Evolutionary conservation across 2,113 vertebrate genomes (phyloP).

Genomic region (Corydoras sp.): DNA sequence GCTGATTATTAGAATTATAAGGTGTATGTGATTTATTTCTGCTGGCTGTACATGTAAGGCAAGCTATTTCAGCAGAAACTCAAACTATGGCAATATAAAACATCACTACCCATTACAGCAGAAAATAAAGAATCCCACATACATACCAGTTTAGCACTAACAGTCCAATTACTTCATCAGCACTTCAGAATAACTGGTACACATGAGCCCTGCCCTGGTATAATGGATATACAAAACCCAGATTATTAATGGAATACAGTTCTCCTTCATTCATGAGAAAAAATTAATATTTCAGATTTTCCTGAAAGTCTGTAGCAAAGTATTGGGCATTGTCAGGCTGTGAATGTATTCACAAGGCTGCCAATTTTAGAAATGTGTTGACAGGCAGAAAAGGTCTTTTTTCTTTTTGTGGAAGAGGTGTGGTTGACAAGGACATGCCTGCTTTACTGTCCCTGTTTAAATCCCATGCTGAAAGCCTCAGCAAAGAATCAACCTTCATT

Average conservation of each 20-base stretch:
- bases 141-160: neutral
- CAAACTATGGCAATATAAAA: too few relatives aligned
- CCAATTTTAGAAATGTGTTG: slow-evolving; percentile 30
- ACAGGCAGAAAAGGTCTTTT: slow-evolving; percentile 34
- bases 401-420: slow-evolving; percentile 16
- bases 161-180: neutral
- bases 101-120: neutral
- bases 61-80: too few relatives aligned
- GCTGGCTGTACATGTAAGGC: too few relatives aligned
- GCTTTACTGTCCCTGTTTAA: slow-evolving; percentile 45
- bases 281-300: neutral
- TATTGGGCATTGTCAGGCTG: slow-evolving; percentile 24
- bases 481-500: slow-evolving; percentile 44
- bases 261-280: neutral
- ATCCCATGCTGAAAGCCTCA: slow-evolving; percentile 43
- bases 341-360: slow-evolving; percentile 8
- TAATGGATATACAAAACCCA: neutral
- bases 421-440: slow-evolving; percentile 43
- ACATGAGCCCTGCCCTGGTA: neutral
- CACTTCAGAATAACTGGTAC: neutral
- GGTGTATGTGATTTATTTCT: too few relatives aligned
- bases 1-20: too few relatives aligned
- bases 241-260: neutral
- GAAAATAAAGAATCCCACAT: neutral
- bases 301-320: neutral